phyloP scores from a whole-genome alignment of 2,113 vertebrate species.

The Arothron firmamentum region DNA sequence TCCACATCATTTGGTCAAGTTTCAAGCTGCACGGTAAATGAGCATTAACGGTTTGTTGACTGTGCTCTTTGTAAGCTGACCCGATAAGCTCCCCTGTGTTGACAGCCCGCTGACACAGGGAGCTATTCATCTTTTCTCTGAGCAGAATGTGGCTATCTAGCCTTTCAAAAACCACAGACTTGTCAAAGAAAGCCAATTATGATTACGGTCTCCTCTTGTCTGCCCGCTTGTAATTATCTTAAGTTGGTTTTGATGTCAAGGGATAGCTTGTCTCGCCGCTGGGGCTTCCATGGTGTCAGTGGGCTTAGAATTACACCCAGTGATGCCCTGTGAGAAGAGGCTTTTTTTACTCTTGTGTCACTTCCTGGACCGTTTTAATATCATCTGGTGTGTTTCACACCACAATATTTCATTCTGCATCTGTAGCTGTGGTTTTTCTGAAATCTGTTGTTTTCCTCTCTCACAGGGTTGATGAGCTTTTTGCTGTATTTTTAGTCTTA shows the following conservation, averaged over 20 bases:
- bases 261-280: constrained; percentile 9
- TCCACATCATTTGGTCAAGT: constrained; percentile 13
- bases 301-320: constrained; percentile 42
- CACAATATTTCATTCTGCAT: no score
- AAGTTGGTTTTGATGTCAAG: constrained; percentile 34
- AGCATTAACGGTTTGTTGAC: constrained; percentile 35
- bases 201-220: constrained; percentile 35
- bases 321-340: constrained; percentile 11
- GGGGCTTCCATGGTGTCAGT: constrained; percentile 25
- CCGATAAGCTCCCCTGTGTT: constrained; percentile 43
- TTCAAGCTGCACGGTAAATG: constrained; percentile 28
- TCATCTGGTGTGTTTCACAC: neutral
- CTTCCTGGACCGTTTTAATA: constrained; percentile 5
- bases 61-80: constrained; percentile 41
- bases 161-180: constrained; percentile 49
- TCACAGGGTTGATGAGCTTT: no score
- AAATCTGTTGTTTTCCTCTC: no score
- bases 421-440: no score
- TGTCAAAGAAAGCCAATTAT: constrained; percentile 49
- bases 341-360: constrained; percentile 17
- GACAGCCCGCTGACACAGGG: constrained; percentile 58
- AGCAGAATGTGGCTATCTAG: constrained; percentile 46
- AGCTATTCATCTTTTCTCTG: constrained; percentile 48
- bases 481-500: no score
- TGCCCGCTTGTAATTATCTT: constrained; percentile 47